Evolutionary conservation across 2,797 vertebrate genomes (phyloP).

Genomic region (Meriones psammophilus): DNA sequence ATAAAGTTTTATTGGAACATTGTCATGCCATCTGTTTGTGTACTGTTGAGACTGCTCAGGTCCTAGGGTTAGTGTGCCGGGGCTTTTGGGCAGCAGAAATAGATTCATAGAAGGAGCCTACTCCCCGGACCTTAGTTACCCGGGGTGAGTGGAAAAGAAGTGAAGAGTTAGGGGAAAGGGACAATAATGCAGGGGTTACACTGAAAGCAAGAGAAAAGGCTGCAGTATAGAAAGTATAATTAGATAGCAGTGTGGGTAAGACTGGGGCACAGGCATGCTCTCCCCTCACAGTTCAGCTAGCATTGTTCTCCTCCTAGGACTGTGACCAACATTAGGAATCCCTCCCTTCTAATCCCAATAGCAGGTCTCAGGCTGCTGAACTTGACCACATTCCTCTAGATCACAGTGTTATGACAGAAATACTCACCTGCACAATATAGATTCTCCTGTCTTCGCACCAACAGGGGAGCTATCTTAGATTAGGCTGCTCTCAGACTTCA

Average conservation of each 20-base stretch:
- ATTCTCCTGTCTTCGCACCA: not conserved
- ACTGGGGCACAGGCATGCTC: accelerated
- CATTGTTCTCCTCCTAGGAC: accelerated
- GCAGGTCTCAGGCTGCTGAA: not conserved
- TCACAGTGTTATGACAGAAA: not conserved
- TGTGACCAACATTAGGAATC: accelerated
- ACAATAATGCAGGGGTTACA: too few species aligned
- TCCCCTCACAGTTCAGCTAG: too few species aligned
- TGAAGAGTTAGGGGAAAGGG: not conserved
- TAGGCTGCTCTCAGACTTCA: not conserved
- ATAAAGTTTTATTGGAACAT: not conserved
- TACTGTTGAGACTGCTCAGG: not conserved
- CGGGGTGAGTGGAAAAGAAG: not conserved
- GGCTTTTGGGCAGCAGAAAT: accelerated
- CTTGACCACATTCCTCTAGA: not conserved
- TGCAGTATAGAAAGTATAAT: not conserved
- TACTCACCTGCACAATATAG: not conserved
- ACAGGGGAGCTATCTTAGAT: too few species aligned
- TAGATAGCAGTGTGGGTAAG: accelerated
- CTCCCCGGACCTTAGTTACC: not conserved
- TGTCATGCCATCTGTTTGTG: not conserved
- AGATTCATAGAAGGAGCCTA: not conserved
- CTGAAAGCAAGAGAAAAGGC: not conserved
- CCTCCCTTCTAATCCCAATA: accelerated
- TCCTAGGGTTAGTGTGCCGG: not conserved